Conservation (phyloP, 2,888 invertebrate genomes). For the Drosophila falleni region DNA sequence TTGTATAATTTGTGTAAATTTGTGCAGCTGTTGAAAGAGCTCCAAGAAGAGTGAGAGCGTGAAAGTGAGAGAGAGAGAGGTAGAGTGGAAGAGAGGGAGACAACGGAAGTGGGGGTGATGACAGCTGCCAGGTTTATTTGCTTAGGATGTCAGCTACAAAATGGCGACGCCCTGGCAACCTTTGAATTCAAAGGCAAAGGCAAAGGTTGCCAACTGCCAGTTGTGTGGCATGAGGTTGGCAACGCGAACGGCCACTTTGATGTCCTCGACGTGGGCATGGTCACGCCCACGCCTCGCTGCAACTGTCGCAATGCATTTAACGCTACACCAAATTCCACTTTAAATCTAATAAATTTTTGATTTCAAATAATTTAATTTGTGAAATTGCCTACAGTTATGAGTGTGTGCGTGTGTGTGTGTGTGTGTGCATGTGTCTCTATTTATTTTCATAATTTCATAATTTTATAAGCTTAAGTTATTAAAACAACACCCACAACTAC, state of each 20-base stretch:
- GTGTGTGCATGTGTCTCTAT: constrained; percentile 52
- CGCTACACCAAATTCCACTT: constrained; percentile 28
- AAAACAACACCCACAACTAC: constrained; percentile 58
- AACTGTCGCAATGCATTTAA: constrained; percentile 62
- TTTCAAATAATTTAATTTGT: constrained; percentile 55
- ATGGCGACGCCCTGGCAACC: constrained; percentile 65
- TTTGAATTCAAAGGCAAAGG: constrained; percentile 68
- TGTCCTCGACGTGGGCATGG: constrained; percentile 35
- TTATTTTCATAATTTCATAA: constrained; percentile 79
- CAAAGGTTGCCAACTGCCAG: constrained; percentile 5
- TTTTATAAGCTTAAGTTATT: constrained; percentile 77
- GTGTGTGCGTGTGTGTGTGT: constrained; percentile 10
- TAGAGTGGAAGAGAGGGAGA: not conserved
- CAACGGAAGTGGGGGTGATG: not conserved
- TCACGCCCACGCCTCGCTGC: constrained; percentile 58
- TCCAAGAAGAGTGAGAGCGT: not conserved
- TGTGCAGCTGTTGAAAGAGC: constrained; percentile 59
- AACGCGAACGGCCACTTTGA: constrained; percentile 2
- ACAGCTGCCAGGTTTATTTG: constrained; percentile 58
- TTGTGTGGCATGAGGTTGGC: not conserved
- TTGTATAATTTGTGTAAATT: constrained; percentile 61
- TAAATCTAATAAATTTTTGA: constrained; percentile 58
- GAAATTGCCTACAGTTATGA: constrained; percentile 35
- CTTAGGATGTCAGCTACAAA: constrained; percentile 58
- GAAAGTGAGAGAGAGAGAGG: not conserved